phyloP scores from a whole-genome alignment of 1,140 invertebrate genomes.

The Meloidogyne floridensis region DNA sequence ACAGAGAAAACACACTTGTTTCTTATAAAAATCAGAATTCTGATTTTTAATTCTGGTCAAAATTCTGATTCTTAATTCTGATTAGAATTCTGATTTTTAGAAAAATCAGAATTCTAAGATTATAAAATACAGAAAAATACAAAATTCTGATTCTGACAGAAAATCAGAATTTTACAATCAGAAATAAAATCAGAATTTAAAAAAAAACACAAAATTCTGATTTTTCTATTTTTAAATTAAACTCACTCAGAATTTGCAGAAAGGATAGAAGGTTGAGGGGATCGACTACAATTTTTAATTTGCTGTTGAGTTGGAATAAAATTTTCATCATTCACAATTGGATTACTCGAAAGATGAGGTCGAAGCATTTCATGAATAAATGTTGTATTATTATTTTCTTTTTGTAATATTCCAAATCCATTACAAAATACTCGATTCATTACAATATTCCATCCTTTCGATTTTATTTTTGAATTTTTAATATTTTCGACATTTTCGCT shows the following conservation, averaged over 20 bases:
- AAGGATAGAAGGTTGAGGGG: conserved; percentile 23
- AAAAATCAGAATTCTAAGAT: no score
- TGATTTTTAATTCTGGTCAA: no score
- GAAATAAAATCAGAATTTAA: not conserved
- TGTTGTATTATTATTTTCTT: not conserved
- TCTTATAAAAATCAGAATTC: no score
- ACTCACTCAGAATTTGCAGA: conserved; percentile 26
- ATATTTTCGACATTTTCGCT: not conserved
- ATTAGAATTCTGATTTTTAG: no score
- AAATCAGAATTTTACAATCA: no score
- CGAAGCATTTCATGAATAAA: conserved; percentile 1
- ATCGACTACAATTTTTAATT: not conserved
- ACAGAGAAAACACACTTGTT: not conserved
- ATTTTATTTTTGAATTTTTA: not conserved
- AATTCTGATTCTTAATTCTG: no score
- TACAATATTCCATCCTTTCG: not conserved
- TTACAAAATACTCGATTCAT: not conserved
- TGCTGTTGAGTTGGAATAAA: not conserved
- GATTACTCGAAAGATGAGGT: not conserved
- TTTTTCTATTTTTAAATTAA: not conserved
- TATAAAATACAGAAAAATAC: no score
- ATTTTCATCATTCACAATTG: not conserved
- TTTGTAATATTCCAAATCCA: not conserved
- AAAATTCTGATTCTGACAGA: no score
- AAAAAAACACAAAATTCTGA: not conserved